A percentile compares a stretch with the other conserved stretches of the same genome.
Evolutionary conservation across 2,113 vertebrate genomes (phyloP).

Genomic region (Chamaetylas fuelleborni): DNA sequence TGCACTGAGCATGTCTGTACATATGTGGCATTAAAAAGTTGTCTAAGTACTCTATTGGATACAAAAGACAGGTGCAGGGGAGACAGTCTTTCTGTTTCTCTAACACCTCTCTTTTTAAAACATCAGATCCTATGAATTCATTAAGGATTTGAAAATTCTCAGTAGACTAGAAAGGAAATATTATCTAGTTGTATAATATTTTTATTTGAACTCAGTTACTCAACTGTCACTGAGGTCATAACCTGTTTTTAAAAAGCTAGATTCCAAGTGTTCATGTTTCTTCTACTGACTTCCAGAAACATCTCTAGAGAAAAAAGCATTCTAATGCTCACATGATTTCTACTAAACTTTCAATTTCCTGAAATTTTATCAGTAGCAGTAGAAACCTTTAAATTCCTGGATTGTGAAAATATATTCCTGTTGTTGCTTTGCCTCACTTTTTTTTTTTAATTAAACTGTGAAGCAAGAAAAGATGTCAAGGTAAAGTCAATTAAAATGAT

Average conservation of each 20-base stretch:
- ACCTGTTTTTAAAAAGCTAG: background rate
- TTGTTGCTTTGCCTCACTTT: background rate
- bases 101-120: background rate
- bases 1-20: accelerated
- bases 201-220: background rate
- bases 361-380: background rate
- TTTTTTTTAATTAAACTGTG: background rate
- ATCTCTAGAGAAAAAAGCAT: background rate
- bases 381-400: background rate
- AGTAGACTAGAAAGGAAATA: background rate
- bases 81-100: background rate
- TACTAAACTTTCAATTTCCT: background rate
- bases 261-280: background rate
- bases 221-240: background rate
- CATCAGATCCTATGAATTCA: background rate
- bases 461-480: background rate
- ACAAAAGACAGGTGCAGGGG: background rate
- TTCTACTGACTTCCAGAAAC: background rate
- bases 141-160: background rate
- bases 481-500: constrained; percentile 16
- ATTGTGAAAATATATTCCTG: background rate
- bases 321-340: background rate
- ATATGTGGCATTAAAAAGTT: background rate
- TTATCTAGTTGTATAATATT: background rate
- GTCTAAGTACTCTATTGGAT: background rate